A percentile compares a stretch with the other conserved stretches of the same genome.
phyloP scores from a whole-genome alignment of 2,113 vertebrate genomes.

The Prietella phreatophila region DNA sequence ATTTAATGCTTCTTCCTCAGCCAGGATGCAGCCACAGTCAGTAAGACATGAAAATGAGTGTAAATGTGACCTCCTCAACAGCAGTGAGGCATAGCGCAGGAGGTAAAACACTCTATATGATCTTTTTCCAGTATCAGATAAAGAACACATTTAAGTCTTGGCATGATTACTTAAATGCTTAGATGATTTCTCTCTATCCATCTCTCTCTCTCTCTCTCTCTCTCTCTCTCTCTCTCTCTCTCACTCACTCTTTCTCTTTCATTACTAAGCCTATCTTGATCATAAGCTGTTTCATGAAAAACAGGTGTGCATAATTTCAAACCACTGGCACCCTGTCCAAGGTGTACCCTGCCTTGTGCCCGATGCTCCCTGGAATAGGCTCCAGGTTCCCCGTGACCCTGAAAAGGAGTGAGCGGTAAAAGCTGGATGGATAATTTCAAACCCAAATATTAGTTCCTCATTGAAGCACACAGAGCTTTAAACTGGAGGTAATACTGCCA shows the following conservation, averaged over 20 bases:
- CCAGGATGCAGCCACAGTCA: slow-evolving; percentile 20
- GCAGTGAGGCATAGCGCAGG: background rate
- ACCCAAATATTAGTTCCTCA: slow-evolving; percentile 13
- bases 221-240: slow-evolving; percentile 3
- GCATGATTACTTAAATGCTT: slow-evolving; percentile 47
- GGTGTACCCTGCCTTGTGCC: no score
- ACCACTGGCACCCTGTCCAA: background rate
- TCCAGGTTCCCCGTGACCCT: no score
- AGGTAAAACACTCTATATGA: slow-evolving; percentile 44
- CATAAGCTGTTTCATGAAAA: slow-evolving; percentile 17
- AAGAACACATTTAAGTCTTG: slow-evolving; percentile 42
- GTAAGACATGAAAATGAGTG: slow-evolving; percentile 32
- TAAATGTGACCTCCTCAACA: slow-evolving; percentile 13
- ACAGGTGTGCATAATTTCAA: slow-evolving; percentile 3
- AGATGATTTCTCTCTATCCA: slow-evolving; percentile 34
- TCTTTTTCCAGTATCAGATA: slow-evolving; percentile 45
- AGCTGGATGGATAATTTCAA: background rate
- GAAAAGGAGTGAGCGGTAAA: no score
- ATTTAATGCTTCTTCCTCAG: slow-evolving; percentile 28
- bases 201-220: slow-evolving; percentile 21
- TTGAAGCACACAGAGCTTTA: background rate
- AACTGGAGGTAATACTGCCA: background rate
- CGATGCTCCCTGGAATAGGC: no score
- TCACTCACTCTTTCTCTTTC: slow-evolving; percentile 14
- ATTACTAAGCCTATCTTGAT: slow-evolving; percentile 17